Base-by-base conservation (phyloP, 1,140 invertebrate genomes). In the Sesamia nonagrioides region DNA sequence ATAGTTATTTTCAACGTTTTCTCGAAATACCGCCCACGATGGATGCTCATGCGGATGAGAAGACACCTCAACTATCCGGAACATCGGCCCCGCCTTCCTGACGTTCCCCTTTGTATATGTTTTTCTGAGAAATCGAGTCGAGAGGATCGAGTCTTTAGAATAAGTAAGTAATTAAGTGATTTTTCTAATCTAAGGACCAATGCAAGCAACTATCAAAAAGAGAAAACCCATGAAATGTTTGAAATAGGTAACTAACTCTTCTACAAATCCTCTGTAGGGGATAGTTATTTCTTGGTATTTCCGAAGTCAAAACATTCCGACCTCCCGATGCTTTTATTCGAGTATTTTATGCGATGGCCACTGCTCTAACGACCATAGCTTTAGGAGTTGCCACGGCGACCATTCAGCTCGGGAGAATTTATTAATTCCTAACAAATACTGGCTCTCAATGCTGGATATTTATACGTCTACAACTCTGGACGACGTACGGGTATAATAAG, bases 401-500 rank as follows among this genome's bases (percentile, higher is more conserved):
- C 33, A 42, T 74, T 74, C 77, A 27, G 33, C 9, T 21, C 9
- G 42, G 18, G 58, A 18, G 58, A 79, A 74, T 79, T 71, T 78
- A 78, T 78, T 78, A 73, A 79, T 79, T 79, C 71, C 58, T 72
- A 54, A 63, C 69, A 66, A 79, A 72, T 68, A 35, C 45, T 74
- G 54, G 78, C 78, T 75, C 50, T 37, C 60, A 45, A 42, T 37
- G 7, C 45, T 74, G 50, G 54, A 61, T 79, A 80, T 80, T 80
- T 80, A 80, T 80, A 50, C 45, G 78, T 80, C 78, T 80, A 63
- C 66, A 75, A 21, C n/a, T 35, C 27, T 18, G n/a, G 15, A 73
- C 50, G 9, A 35, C 18, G 54, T 56, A 50, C 13, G 7, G 9
- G n/a, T 13, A 45, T 11, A 13, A 45, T 11, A 13, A 50, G 66